Base-by-base conservation (phyloP, 2,888 invertebrate species). In the Protophormia terraenovae region DNA sequence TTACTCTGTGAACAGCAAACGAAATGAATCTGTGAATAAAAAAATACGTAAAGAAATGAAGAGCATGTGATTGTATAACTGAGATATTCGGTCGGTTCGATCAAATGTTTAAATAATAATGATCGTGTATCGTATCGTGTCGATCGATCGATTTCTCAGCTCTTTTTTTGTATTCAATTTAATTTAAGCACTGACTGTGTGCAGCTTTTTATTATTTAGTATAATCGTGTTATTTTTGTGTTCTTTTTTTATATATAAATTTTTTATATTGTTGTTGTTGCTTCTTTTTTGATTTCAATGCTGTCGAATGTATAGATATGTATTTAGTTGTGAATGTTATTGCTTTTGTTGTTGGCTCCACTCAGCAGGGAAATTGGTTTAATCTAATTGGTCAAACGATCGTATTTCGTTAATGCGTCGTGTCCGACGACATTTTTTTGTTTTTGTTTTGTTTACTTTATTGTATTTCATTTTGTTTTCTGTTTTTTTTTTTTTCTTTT, bases 371-470 rank as follows among this genome's bases (percentile, higher is more conserved):
- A 89, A 89, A 90, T 89, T 88, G 88, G 87, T 88, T 90, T 89
- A 88, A 89, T 90, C 89, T 90, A 90, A 90, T 90, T 90, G 91
- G 90, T 90, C 89, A 88, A 89, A 88, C 88, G 89, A 89, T 89
- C 88, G 87, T 86, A 87, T 87, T 86, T 86, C 89, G 87, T 88
- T 86, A 87, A 78, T 55, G 45, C 62, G 71, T 81, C 80, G 78
- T 81, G 8, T 71, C 27, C 73, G 45, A 78, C 73, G 82, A 80
- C 75, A 64, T 55, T 72, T 84, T 71, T 53, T 50, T 79, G 32
- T 47, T 62, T 19, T 19, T 66, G 32, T 47, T 62, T 19, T 19
- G 55, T 66, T 55, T 24, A 19, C 16, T 66, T 66, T 27, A 22
- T 47, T 75, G n/a, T 14, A 41, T 27, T 14, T 10, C 4, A 69